Evolutionary conservation across 2,888 invertebrate genomes (phyloP).

Genomic region (Nematopogon swammerdamellus): DNA sequence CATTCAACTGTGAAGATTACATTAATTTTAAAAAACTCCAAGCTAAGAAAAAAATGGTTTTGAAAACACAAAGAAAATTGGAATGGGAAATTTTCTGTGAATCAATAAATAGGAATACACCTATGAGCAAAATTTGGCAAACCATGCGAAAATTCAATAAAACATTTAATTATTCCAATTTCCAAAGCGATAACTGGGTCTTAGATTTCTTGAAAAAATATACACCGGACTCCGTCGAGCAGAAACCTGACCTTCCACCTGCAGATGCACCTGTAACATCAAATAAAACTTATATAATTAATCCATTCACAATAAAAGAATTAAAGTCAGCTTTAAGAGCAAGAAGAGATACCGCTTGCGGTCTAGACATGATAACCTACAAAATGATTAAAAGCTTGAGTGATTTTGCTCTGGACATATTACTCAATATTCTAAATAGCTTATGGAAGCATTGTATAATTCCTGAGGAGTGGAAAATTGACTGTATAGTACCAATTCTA

Average conservation of each 20-base stretch:
- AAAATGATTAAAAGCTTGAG: neutral
- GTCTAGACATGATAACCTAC: neutral
- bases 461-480: neutral
- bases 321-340: neutral
- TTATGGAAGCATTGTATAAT: neutral
- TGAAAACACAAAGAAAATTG: neutral
- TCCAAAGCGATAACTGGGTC: neutral
- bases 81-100: neutral
- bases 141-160: neutral
- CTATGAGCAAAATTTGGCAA: neutral
- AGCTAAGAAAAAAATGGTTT: slow-evolving; percentile 2
- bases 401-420: neutral
- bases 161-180: neutral
- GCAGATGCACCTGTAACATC: neutral
- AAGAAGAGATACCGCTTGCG: slow-evolving; percentile 1
- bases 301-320: neutral
- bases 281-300: neutral
- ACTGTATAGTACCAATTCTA: slow-evolving; percentile 6
- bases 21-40: slow-evolving; percentile 2
- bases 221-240: neutral
- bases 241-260: neutral
- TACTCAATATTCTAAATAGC: neutral
- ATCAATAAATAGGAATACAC: neutral
- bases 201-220: neutral
- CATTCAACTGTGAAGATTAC: neutral